Evolutionary conservation across 2,797 vertebrate species (phyloP).

Genomic region (Coendou prehensilis): DNA sequence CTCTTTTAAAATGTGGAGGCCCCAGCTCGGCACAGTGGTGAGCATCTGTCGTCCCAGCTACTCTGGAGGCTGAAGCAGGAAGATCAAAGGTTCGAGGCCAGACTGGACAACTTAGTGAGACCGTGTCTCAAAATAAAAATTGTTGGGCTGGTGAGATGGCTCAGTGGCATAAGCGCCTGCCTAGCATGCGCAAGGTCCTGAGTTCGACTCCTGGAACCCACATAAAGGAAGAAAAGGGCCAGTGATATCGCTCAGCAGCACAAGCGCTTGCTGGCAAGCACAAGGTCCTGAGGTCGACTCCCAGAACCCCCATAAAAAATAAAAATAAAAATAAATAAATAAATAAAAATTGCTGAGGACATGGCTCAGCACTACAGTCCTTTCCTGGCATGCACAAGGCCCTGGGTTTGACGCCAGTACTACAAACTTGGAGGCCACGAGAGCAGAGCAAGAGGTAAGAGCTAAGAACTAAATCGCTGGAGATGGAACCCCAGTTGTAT

Average conservation of each 20-base stretch:
- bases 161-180: too few species aligned
- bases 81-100: not conserved
- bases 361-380: not conserved
- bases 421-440: not conserved
- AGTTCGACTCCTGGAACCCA: too few species aligned
- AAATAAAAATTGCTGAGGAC: not conserved
- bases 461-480: not conserved
- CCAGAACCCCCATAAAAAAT: too few species aligned
- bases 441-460: fast-evolving
- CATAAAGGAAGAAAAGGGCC: too few species aligned
- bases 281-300: too few species aligned
- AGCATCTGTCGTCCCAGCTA: not conserved
- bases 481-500: not conserved
- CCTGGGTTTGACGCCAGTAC: not conserved
- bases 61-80: not conserved
- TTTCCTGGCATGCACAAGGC: not conserved
- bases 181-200: too few species aligned
- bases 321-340: too few species aligned
- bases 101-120: not conserved
- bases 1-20: not conserved
- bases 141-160: too few species aligned
- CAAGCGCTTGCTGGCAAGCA: too few species aligned
- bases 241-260: too few species aligned
- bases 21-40: not conserved
- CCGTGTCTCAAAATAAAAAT: not conserved